Evolutionary conservation across 2,797 vertebrate genomes (phyloP), one percentile per base, ranked within the genome.

Genomic region (Naso thynnoides): DNA sequence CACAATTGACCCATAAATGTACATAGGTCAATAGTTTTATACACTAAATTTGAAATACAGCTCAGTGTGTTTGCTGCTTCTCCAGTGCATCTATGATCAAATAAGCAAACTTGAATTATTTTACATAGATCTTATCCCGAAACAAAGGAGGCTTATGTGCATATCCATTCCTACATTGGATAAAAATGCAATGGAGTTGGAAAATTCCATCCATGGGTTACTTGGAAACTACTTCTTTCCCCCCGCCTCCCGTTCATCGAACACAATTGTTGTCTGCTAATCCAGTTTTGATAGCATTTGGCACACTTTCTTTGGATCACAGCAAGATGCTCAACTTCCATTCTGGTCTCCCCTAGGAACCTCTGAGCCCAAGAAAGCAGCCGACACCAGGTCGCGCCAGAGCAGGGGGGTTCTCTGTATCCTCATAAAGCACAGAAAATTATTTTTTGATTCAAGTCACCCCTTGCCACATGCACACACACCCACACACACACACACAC

Each of bases 241-340:
- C 86, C 82, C 78, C 79, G 81, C 86, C 85, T 75, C 82, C 86
- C 74, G 78, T 93, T 93, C 92, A 93, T 93, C 86, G 84, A 92
- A 93, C 91, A 91, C 93, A 92, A 94, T 92, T 94, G 94, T 94
- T 89, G 89, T 94, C 89, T 90, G 84, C 93, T 95, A 95, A 95
- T 95, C 94, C 93, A 93, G 91, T 94, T 94, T 95, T 95, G 94
- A 95, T 95, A 95, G 93, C 93, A 94, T 95, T 95, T 95, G 94
- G 94, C 94, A 95, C 94, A 95, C 91, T 94, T 94, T 94, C 93
- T 94, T 95, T 94, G 93, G 89, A 92, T 94, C 94, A 94, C 94
- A 95, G 95, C 93, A 84, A 94, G 94, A 95, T 94, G 91, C 93
- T 92, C 91, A 82, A 92, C 93, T 94, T 94, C 91, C 94, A 94